Evolutionary conservation across 1,140 invertebrate genomes (phyloP), one percentile per base, ranked within the genome.

Genomic region (Argopecten irradians): DNA sequence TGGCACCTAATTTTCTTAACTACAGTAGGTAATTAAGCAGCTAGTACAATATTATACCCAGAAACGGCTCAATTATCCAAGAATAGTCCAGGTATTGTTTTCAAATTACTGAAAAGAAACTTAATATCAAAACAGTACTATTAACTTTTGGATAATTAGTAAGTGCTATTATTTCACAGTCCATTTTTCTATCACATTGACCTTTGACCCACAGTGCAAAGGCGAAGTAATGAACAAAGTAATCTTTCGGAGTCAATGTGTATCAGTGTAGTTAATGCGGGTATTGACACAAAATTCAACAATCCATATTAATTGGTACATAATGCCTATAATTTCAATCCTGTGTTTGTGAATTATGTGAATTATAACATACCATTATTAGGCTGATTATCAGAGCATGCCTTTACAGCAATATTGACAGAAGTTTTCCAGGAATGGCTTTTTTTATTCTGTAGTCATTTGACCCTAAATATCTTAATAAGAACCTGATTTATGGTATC

Each of bases 71-170:
- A 71, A 71, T 71, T 71, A 71, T 71, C 55, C 55, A 28, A n/a
- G 28, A 71, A 71, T 71, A 71, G 55, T n/a, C 28, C 7, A 7
- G 19, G 55, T 71, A 71, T 71, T 71, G 55, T 71, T 71, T 71
- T 71, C 55, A 71, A 71, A 71, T 71, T 71, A 28, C n/a, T 71
- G 55, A 71, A 71, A 71, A 71, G 55, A 71, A 71, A 71, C 55
- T 71, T 71, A 71, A 71, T 71, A 71, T 71, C 55, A 71, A 71
- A n/a, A n/a, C 22, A 28, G n/a, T 71, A 28, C 16, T 46, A 71
- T 22, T 71, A 28, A 71, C 22, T 28, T 0, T 71, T 2, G 1
- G 11, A 71, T 11, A 71, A 71, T 71, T 71, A 71, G 55, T 71
- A 7, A n/a, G 55, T 5, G 55, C 22, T 28, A 71, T 71, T 3